Evolutionary conservation across 2,797 vertebrate genomes (phyloP).

Genomic region (Siniperca scherzeri): DNA sequence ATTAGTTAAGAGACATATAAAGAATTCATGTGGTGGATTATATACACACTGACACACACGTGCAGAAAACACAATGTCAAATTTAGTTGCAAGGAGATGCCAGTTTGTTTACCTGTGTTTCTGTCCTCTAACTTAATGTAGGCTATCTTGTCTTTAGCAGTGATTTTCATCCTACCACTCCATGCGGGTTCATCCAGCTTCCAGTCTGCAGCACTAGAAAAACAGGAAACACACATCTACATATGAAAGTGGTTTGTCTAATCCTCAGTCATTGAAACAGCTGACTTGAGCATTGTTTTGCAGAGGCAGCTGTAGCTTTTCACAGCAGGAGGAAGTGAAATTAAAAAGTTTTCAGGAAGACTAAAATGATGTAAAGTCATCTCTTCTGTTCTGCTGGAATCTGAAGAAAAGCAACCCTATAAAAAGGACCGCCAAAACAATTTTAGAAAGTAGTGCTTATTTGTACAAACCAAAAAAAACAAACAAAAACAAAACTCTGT

Average conservation of each 20-base stretch:
- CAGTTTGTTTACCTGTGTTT: slow-evolving; percentile 87
- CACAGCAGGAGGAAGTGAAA: slow-evolving; percentile 66
- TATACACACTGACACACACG: not conserved
- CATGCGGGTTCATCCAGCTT: slow-evolving; percentile 96
- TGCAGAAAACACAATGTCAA: not conserved
- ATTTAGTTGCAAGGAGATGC: not conserved
- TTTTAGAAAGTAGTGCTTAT: not conserved
- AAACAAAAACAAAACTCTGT: not conserved
- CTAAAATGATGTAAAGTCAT: slow-evolving; percentile 2
- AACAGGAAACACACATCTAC: slow-evolving; percentile 39
- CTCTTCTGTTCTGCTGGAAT: not conserved
- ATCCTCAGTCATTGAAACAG: not conserved
- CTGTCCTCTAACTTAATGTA: slow-evolving; percentile 95
- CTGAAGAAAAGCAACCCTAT: not conserved
- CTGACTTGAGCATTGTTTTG: slow-evolving; percentile 7
- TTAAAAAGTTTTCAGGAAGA: not conserved
- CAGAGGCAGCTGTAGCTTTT: slow-evolving; percentile 1
- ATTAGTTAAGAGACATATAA: not conserved
- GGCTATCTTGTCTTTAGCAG: slow-evolving; percentile 89
- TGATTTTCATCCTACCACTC: slow-evolving; percentile 95
- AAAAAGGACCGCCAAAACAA: not conserved
- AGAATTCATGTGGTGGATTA: not conserved
- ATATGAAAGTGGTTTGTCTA: slow-evolving; percentile 10
- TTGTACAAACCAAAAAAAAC: not conserved
- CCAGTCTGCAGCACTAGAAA: slow-evolving; percentile 94